Evolutionary conservation across 2,113 vertebrate species (phyloP).

Genomic region (Larimichthys polyactis): DNA sequence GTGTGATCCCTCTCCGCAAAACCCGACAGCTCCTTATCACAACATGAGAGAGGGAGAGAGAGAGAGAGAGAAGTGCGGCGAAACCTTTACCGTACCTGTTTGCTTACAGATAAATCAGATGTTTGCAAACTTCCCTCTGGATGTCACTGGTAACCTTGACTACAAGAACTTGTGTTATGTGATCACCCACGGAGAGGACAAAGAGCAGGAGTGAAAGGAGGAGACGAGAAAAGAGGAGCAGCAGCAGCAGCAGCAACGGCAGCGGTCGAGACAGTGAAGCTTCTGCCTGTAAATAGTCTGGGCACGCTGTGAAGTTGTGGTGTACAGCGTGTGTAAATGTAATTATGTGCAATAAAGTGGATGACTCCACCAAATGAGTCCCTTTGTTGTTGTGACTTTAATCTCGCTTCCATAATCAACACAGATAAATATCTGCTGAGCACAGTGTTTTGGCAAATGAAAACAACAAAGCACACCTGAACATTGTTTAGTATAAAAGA

Average conservation of each 20-base stretch:
- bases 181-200: conserved; percentile 82
- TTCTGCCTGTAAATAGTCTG: conserved; percentile 37
- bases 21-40: conserved; percentile 23
- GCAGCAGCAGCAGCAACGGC: conserved; percentile 9
- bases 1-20: conserved; percentile 35
- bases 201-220: conserved; percentile 42
- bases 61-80: neutral
- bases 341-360: conserved; percentile 56
- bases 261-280: neutral
- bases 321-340: conserved; percentile 16
- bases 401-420: conserved; percentile 46
- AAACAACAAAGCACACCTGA: conserved; percentile 44
- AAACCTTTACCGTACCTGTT: neutral
- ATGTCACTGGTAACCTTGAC: conserved; percentile 86
- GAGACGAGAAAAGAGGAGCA: conserved; percentile 22
- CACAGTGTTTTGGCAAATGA: conserved; percentile 5
- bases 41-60: neutral
- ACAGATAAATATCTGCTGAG: conserved; percentile 42
- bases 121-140: conserved; percentile 86
- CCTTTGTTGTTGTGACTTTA: conserved; percentile 66
- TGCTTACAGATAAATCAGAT: conserved; percentile 85
- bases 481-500: conserved; percentile 40
- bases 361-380: conserved; percentile 37
- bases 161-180: conserved; percentile 88
- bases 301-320: conserved; percentile 41